Percentiles rank a stretch among this genome's conserved stretches.
Conservation (phyloP, 2,888 invertebrate species). For the Scaptomyza parva region DNA sequence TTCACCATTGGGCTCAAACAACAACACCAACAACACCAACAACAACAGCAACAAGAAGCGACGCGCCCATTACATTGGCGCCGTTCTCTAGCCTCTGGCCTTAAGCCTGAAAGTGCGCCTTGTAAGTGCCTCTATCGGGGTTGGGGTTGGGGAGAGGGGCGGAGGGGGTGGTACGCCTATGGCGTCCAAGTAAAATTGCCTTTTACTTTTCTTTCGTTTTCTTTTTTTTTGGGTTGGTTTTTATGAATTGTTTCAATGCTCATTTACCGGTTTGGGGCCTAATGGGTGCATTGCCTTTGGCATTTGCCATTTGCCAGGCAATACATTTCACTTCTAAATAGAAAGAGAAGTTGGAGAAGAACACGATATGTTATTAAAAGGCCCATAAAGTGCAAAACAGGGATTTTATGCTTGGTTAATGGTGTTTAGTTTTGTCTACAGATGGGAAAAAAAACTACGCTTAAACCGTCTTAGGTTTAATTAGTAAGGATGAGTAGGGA, state of each 20-base stretch:
- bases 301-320: constrained; percentile 8
- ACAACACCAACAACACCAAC: too few relatives aligned
- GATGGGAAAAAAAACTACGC: background rate
- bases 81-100: constrained; percentile 26
- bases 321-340: constrained; percentile 27
- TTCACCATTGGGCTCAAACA: constrained; percentile 66
- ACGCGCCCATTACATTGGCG: constrained; percentile 68
- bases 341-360: too few relatives aligned
- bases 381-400: constrained; percentile 45
- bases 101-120: constrained; percentile 27
- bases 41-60: too few relatives aligned
- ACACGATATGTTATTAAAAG: constrained; percentile 40
- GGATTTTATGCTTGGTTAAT: constrained; percentile 16
- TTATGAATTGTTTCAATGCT: constrained; percentile 79
- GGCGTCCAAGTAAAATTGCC: constrained; percentile 58
- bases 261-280: constrained; percentile 71
- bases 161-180: constrained; percentile 1
- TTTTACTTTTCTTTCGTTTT: background rate
- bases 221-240: constrained; percentile 62
- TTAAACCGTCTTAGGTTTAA: background rate
- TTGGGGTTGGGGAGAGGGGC: too few relatives aligned
- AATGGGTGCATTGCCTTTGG: constrained; percentile 74
- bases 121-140: constrained; percentile 33
- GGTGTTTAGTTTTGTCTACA: background rate
- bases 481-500: too few relatives aligned